Evolutionary conservation across 2,113 vertebrate species (phyloP).

Genomic region (Tiliqua scincoides): DNA sequence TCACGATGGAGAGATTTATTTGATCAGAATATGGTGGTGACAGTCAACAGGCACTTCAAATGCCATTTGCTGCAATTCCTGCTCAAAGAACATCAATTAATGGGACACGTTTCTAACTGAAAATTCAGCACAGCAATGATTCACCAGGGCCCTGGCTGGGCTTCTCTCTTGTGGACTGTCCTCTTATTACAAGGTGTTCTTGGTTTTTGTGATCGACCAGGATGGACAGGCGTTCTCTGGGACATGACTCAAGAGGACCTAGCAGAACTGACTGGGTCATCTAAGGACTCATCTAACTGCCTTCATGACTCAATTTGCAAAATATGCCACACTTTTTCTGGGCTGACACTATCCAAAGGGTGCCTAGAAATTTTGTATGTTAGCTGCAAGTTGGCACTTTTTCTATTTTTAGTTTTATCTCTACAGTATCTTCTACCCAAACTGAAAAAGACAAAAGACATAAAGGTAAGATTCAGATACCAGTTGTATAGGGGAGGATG

Average conservation of each 20-base stretch:
- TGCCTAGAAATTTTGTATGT: not conserved
- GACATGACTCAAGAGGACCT: conserved; percentile 67
- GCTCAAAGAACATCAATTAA: not conserved
- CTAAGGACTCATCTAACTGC: conserved; percentile 12
- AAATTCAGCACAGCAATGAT: conserved; percentile 46
- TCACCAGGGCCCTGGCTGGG: not conserved
- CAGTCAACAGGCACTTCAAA: conserved; percentile 3
- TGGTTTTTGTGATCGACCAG: conserved; percentile 53
- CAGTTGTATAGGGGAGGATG: not conserved
- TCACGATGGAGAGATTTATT: not conserved
- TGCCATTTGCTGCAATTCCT: conserved; percentile 24
- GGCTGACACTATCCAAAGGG: not conserved
- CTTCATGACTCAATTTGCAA: conserved; percentile 43
- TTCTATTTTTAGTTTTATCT: not conserved
- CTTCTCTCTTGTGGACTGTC: conserved; percentile 44
- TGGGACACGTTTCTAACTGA: conserved; percentile 21
- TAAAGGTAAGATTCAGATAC: conserved; percentile 4
- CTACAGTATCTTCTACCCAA: not conserved
- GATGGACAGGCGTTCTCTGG: conserved; percentile 66
- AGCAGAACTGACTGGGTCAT: conserved; percentile 32
- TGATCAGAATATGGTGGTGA: not conserved
- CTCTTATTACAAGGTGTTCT: conserved; percentile 42
- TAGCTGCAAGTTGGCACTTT: not conserved
- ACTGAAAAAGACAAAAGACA: not conserved
- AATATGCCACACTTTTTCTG: not conserved